A percentile compares a stretch with the other conserved stretches of the same genome.
These are phyloP conservation scores for Xerus rutilus DNA, from an alignment of 2,797 vertebrate genomes.

Conservation along the genomic window DNA sequence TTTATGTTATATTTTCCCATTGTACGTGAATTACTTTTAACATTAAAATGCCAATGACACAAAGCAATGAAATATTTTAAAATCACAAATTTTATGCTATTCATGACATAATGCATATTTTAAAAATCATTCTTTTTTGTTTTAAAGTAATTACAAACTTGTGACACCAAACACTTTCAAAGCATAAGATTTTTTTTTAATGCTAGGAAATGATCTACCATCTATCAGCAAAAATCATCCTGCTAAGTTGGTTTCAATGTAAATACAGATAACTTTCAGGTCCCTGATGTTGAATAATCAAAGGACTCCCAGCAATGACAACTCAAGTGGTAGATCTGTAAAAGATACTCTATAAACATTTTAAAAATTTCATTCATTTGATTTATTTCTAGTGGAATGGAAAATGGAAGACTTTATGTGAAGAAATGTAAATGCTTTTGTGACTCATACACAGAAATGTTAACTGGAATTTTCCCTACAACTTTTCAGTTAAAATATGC, in stretches of 20 bases:
- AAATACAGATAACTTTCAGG: conserved; percentile 37
- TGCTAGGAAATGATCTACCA: conserved; percentile 22
- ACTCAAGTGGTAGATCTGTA: not conserved
- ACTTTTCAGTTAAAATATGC: not conserved
- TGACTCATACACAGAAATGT: not conserved
- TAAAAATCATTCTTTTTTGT: not conserved
- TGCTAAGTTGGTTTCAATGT: not conserved
- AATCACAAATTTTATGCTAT: conserved; percentile 39
- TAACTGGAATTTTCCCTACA: not conserved
- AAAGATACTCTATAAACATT: not conserved
- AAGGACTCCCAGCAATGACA: not conserved
- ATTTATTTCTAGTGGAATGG: not conserved
- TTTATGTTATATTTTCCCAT: not conserved
- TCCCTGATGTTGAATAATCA: not conserved
- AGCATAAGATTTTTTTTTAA: not conserved
- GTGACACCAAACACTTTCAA: conserved; percentile 6
- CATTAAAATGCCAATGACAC: conserved; percentile 14
- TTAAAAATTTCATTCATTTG: not conserved
- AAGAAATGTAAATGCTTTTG: conserved; percentile 18
- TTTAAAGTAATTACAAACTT: conserved; percentile 53
- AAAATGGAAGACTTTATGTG: conserved; percentile 13
- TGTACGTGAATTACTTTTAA: not conserved
- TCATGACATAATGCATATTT: conserved; percentile 27
- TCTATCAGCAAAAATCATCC: conserved; percentile 34
- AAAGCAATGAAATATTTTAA: conserved; percentile 3